Evolutionary conservation across 2,797 vertebrate genomes (phyloP).

Genomic region (Liasis olivaceus): DNA sequence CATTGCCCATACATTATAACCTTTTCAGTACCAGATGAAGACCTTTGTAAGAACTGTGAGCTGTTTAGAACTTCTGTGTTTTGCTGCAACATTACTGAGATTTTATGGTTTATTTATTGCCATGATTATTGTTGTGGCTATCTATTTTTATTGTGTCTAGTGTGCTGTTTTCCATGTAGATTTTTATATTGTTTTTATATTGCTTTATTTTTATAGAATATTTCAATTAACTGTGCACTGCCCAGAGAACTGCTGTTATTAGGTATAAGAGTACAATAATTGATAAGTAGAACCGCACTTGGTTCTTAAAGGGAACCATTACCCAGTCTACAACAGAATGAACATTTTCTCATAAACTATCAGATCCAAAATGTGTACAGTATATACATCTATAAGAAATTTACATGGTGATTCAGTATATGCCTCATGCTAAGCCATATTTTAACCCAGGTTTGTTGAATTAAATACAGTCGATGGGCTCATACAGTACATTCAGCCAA

Average conservation of each 20-base stretch:
- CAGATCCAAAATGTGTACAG: neutral
- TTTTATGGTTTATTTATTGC: neutral
- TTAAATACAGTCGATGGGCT: neutral
- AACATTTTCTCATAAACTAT: neutral
- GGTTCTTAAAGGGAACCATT: neutral
- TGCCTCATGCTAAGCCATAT: neutral
- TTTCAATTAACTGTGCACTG: neutral
- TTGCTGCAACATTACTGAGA: neutral
- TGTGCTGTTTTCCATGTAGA: neutral
- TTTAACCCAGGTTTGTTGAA: neutral
- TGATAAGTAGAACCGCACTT: neutral
- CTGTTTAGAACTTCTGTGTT: neutral
- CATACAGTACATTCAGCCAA: neutral
- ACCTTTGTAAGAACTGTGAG: neutral
- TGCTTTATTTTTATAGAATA: neutral
- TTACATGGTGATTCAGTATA: neutral
- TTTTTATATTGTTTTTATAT: neutral
- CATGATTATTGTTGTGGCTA: neutral
- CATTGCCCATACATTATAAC: neutral
- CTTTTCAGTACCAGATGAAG: neutral
- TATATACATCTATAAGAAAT: neutral
- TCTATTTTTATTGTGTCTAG: neutral
- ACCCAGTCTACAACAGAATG: neutral
- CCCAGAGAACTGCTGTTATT: neutral
- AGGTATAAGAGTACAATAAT: neutral